phyloP scores from a whole-genome alignment of 2,888 invertebrate species.

The Amiota minor region DNA sequence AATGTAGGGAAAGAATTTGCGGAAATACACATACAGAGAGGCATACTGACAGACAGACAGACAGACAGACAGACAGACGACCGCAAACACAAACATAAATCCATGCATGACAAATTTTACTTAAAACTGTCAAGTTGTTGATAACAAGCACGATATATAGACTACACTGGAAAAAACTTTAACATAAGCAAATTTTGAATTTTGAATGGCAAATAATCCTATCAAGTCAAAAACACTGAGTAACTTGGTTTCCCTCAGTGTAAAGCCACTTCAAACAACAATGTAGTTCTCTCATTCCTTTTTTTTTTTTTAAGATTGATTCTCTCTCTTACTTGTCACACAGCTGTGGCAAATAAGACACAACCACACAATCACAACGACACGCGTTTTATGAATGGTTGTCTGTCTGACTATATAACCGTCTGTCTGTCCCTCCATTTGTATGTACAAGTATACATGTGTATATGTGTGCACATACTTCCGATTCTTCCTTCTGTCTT shows the following conservation, averaged over 20 bases:
- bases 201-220: not conserved
- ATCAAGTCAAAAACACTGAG: no score
- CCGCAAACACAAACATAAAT: slow-evolving; percentile 50
- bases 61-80: slow-evolving; percentile 47
- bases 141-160: not conserved
- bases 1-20: not conserved
- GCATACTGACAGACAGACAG: slow-evolving; percentile 35
- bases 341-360: slow-evolving; percentile 3
- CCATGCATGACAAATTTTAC: slow-evolving; percentile 64
- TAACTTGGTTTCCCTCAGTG: not conserved
- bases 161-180: not conserved
- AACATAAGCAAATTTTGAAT: not conserved
- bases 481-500: not conserved
- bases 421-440: slow-evolving; percentile 36
- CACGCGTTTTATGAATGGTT: slow-evolving; percentile 6
- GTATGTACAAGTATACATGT: no score
- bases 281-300: not conserved
- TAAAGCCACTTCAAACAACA: not conserved
- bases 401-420: slow-evolving; percentile 27
- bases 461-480: no score
- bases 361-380: not conserved
- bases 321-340: not conserved
- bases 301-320: not conserved
- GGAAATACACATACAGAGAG: not conserved
- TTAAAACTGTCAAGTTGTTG: slow-evolving; percentile 54